phyloP scores from a whole-genome alignment of 2,888 invertebrate genomes.

The Antheraea assamensis region DNA sequence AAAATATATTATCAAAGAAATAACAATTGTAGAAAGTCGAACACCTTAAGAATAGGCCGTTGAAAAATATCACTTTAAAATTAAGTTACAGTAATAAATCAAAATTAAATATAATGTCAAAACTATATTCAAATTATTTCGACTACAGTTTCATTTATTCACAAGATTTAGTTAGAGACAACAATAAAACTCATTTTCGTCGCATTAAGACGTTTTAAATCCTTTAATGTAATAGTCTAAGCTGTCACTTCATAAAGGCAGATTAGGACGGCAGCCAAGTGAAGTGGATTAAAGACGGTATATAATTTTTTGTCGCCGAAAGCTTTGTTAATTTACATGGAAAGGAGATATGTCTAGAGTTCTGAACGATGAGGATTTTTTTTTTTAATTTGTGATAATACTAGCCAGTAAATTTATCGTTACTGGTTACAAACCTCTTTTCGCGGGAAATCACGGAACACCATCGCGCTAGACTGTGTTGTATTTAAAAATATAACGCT shows the following conservation, averaged over 20 bases:
- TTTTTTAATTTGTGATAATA: background rate
- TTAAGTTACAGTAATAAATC: background rate
- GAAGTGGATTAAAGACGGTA: slow-evolving; percentile 42
- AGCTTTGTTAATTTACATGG: slow-evolving; percentile 53
- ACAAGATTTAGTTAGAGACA: slow-evolving; percentile 5
- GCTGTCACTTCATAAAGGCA: slow-evolving; percentile 18
- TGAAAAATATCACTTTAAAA: too few species aligned
- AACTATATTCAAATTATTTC: background rate
- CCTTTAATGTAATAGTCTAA: slow-evolving; percentile 19
- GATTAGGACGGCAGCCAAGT: slow-evolving; percentile 32
- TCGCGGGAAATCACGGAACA: too few species aligned
- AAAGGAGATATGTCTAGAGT: slow-evolving; percentile 30
- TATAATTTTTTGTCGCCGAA: slow-evolving; percentile 43
- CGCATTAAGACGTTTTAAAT: slow-evolving; percentile 11
- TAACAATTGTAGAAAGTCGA: too few species aligned
- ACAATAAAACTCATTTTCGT: slow-evolving; percentile 4
- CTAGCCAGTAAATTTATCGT: too few species aligned
- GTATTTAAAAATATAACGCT: too few species aligned
- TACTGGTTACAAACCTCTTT: too few species aligned
- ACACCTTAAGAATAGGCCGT: too few species aligned
- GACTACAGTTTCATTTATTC: background rate
- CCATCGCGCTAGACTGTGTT: too few species aligned
- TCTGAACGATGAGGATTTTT: background rate
- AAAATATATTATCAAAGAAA: too few species aligned
- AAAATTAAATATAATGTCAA: background rate